Base-by-base conservation (phyloP, 1,140 invertebrate species). In the Pseudomyrmex dendroicus region DNA sequence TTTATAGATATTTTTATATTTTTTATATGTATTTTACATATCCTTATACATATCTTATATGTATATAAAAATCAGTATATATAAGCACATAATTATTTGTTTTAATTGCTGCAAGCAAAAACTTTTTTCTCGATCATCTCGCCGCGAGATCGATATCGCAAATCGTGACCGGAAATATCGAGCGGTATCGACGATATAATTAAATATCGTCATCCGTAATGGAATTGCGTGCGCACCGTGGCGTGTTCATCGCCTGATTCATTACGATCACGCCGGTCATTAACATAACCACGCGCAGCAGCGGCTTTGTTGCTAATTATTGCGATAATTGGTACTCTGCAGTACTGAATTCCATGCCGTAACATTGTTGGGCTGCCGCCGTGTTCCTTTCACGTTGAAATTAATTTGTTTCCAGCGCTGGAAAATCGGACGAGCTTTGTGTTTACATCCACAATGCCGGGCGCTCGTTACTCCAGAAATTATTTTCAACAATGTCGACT, bases 251-350 rank as follows among this genome's bases (percentile, higher is more conserved):
- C 76, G 76, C 52, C 35, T 59, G 76, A 80, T 80, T 80, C 76
- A 72, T 80, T 80, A 80, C 44, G 76, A 80, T 80, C 76, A 66
- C 76, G 76, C 50, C 48, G 76, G 76, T 80, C 76, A 80, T 80
- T 80, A 80, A 70, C 76, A 80, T 80, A 80, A 80, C 76, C 76
- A 35, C 35, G 46, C 76, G 76, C 22, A 80, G 76, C 66, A 80
- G 56, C 70, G 56, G 76, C 66, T 80, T 80, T 80, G 66, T 72
- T 80, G 66, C 76, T 80, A 80, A 80, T 80, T 80, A 70, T 80
- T 80, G 56, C 66, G 76, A 80, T 80, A 80, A 80, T 80, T 80
- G 76, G 66, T 80, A 80, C 76, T 72, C 66, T 44, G 66, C 22
- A 56, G 46, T 72, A 72, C 76, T 80, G 54, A 80, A 80, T 80